Percentiles rank a stretch among this genome's conserved stretches.
Evolutionary conservation across 2,113 vertebrate genomes (phyloP).

Genomic region (Bathybates hornii): DNA sequence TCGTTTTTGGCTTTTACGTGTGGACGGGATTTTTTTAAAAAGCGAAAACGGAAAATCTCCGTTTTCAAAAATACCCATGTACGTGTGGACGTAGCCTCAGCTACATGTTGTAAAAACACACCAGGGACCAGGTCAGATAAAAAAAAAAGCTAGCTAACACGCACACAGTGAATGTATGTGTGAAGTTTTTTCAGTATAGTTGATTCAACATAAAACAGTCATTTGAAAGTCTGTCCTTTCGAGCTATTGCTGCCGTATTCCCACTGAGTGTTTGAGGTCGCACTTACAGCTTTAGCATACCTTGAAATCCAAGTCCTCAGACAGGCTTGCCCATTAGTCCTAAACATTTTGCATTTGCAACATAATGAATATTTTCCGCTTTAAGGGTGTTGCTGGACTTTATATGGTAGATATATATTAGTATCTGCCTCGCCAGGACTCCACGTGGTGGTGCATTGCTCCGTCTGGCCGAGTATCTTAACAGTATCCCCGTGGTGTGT

Average conservation of each 20-base stretch:
- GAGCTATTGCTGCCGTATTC: rapidly evolving
- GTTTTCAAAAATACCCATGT: no score
- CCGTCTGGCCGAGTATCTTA: not conserved
- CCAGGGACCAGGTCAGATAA: not conserved
- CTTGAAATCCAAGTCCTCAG: not conserved
- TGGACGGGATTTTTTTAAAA: no score
- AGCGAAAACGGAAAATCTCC: no score
- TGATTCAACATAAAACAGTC: not conserved
- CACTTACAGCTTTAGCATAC: not conserved
- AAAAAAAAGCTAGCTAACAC: not conserved
- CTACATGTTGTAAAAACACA: not conserved
- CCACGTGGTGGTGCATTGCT: not conserved
- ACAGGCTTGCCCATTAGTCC: not conserved
- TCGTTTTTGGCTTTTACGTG: no score
- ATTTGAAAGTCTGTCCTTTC: not conserved
- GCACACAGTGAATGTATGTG: not conserved
- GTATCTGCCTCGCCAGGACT: not conserved
- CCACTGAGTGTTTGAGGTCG: not conserved
- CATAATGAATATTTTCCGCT: not conserved
- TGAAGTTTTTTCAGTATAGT: not conserved
- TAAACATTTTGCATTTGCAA: not conserved
- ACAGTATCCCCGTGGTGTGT: not conserved
- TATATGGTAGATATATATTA: not conserved
- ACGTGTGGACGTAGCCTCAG: not conserved
- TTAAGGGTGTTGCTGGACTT: not conserved